Base-by-base conservation (phyloP, 2,888 invertebrate species). In the Cataglyphis altisquamis region DNA sequence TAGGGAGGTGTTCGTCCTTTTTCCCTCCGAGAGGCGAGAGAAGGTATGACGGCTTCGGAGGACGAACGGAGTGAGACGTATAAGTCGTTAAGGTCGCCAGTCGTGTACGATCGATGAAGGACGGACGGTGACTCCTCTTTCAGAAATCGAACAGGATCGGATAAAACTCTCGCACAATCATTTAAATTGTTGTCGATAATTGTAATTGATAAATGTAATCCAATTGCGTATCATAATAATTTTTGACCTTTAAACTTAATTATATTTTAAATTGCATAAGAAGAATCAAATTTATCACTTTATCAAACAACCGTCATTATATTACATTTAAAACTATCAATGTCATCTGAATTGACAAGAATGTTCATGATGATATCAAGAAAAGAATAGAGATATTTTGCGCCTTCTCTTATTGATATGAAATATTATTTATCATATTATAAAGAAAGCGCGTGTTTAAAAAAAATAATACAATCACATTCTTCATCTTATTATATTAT, bases 81-180 rank as follows among this genome's bases (percentile, higher is more conserved):
- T 77, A 85, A 84, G 87, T 88, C 87, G 85, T 88, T 87, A 88
- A 90, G 89, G 91, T 91, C 90, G 90, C 83, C 89, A 84, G 88
- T 90, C 84, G 87, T 84, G 80, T 85, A 62, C 83, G 85, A 87
- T 88, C 91, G 87, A 87, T 88, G 91, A 93, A 93, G 92, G 92
- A 92, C 93, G 93, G 91, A 74, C 92, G 88, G 91, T 91, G 93
- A 93, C 93, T 92, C 89, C 88, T 86, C 88, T 87, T 86, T 80
- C 52, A 84, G 75, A 66, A 82, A 83, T 84, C 84, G 32, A 41
- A 48, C 90, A 89, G 89, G 87, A 83, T 82, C 87, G 86, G 84
- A 84, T 21, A 62, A 25, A 21, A 25, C 3, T 21, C 10, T 60
- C 1, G 41, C 9, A 12, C 57, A 25, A 60, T 60, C 45, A 55